phyloP scores from a whole-genome alignment of 2,797 vertebrate genomes.

The Falco cherrug region DNA sequence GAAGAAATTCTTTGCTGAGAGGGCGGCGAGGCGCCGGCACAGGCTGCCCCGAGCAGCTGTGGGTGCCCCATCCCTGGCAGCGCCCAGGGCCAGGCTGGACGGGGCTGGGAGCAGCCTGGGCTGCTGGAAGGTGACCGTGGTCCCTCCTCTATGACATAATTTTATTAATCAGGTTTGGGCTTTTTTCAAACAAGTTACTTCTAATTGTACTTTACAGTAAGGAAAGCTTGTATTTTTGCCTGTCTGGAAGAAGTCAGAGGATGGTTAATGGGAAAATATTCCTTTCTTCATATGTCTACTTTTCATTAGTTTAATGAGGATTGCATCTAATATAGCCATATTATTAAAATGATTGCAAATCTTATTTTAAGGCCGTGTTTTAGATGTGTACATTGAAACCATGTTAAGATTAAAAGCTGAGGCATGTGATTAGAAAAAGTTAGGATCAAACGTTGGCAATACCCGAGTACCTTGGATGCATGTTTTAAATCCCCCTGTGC shows the following conservation, averaged over 20 bases:
- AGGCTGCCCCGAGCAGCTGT: too few relatives aligned
- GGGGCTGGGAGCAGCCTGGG: too few relatives aligned
- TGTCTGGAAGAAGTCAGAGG: neutral
- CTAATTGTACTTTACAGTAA: neutral
- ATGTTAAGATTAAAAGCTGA: neutral
- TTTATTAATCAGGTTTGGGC: neutral
- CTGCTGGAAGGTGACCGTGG: too few relatives aligned
- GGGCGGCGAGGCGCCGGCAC: too few relatives aligned
- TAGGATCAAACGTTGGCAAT: accelerated
- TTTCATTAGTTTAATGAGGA: neutral
- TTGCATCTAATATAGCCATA: neutral
- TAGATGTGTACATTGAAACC: neutral
- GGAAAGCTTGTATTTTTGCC: neutral
- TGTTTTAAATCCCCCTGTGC: neutral
- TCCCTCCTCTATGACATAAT: neutral
- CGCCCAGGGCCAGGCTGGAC: too few relatives aligned
- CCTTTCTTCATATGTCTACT: neutral
- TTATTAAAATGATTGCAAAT: neutral
- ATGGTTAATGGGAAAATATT: neutral
- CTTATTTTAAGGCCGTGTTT: neutral
- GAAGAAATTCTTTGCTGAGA: too few relatives aligned
- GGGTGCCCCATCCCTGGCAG: too few relatives aligned
- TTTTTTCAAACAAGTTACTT: neutral
- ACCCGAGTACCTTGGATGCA: neutral
- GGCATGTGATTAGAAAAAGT: neutral